A percentile compares a stretch with the other conserved stretches of the same genome.
Evolutionary conservation across 2,113 vertebrate species (phyloP).

Genomic region (Sciurus niger): DNA sequence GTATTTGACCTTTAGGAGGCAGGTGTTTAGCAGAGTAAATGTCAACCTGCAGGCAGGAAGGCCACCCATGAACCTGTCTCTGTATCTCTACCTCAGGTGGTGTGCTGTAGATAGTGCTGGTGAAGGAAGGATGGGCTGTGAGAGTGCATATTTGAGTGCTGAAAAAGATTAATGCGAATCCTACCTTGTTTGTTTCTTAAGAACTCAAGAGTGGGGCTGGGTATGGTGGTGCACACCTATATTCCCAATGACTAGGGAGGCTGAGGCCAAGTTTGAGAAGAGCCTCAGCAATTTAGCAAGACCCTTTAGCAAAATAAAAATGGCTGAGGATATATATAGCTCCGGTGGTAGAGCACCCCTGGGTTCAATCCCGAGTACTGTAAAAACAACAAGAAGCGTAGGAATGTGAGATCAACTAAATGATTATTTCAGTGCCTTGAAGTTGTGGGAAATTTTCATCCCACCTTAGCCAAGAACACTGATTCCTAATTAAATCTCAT

Average conservation of each 20-base stretch:
- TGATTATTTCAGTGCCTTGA: neutral
- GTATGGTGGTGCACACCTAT: too few relatives aligned
- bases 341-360: too few relatives aligned
- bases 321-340: too few relatives aligned
- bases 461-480: neutral
- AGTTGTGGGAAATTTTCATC: neutral
- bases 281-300: too few relatives aligned
- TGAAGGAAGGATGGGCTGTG: neutral
- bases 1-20: neutral
- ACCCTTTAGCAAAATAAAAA: too few relatives aligned
- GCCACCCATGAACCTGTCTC: fast-evolving
- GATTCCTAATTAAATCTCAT: neutral
- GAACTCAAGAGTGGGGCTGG: neutral
- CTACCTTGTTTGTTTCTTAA: neutral
- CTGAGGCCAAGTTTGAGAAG: too few relatives aligned
- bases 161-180: neutral
- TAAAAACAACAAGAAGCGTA: neutral
- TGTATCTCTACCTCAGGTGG: neutral
- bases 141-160: fast-evolving
- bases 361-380: too few relatives aligned
- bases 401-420: neutral
- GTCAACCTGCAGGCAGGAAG: neutral
- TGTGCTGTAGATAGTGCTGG: neutral
- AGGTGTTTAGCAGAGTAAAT: neutral
- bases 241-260: too few relatives aligned